These are phyloP conservation scores for Portunus trituberculatus DNA, from an alignment of 1,140 invertebrate genomes.

Conservation along the genomic window DNA sequence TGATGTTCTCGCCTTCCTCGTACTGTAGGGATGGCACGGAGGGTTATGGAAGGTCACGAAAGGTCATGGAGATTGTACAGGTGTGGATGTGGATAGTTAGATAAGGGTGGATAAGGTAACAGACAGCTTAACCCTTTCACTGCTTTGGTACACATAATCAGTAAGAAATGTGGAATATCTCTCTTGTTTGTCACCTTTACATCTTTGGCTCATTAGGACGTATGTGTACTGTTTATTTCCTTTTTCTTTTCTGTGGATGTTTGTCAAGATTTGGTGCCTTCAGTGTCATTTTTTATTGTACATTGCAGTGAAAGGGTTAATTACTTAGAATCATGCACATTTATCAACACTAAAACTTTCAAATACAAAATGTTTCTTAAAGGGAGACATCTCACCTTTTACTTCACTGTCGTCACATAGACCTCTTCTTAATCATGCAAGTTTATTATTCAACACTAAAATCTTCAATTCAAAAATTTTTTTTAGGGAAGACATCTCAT, in stretches of 20 bases:
- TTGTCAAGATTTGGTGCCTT: not conserved
- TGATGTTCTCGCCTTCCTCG: constrained; percentile 68
- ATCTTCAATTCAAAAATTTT: too few species aligned
- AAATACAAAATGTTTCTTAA: too few species aligned
- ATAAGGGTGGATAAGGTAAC: not conserved
- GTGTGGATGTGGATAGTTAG: not conserved
- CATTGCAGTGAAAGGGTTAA: not conserved
- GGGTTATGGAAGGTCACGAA: not conserved
- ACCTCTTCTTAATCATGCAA: not conserved
- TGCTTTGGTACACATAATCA: not conserved
- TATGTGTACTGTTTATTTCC: not conserved
- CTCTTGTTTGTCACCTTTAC: not conserved
- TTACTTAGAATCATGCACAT: not conserved
- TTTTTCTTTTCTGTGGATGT: not conserved
- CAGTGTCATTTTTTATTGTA: not conserved
- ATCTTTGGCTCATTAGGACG: not conserved
- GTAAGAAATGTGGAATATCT: not conserved
- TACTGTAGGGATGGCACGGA: constrained; percentile 51
- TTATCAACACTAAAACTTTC: too few species aligned
- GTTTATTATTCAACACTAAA: too few species aligned
- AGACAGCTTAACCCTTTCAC: not conserved
- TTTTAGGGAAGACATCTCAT: too few species aligned
- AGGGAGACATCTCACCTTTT: too few species aligned
- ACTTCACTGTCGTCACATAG: too few species aligned
- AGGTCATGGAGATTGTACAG: not conserved